Evolutionary conservation across 2,888 invertebrate species (phyloP), one percentile per base, ranked within the genome.

Genomic region (Amphipyra berbera): DNA sequence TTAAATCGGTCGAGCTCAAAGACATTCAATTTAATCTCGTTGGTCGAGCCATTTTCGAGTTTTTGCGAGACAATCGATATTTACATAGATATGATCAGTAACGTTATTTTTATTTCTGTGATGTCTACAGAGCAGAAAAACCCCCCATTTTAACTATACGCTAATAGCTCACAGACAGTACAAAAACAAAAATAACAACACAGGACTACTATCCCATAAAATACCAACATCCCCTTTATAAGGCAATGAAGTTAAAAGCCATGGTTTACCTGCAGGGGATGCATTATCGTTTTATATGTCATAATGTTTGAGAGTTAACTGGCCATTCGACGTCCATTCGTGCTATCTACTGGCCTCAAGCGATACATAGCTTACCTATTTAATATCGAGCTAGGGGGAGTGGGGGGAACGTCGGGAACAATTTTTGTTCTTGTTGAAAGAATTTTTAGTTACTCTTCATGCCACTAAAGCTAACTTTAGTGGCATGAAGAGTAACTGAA

Each of bases 211-310:
- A 42, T 7, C 37, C 38, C 52, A 52, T 74, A 71, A 68, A 71
- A 47, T 15, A 10, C 13, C 41, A 21, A 10, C 47, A 14, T 33
- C 68, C 40, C 44, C 15, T 45, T 56, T 44, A 56, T 35, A 30
- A 47, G 44, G 70, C 71, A 40, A 74, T 72, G 52, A 74, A 74
- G 64, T 64, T 72, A 74, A 72, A 64, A 74, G 71, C 70, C 50
- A 41, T 38, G 48, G 62, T 53, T 58, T 53, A 68, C 74, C 74
- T 71, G 54, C 42, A 42, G 12, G 30, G 44, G 64, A 68, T 69
- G 71, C 71, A 72, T 60, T 72, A 74, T 59, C 71, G 64, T 72
- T 72, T 71, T 54, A 72, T 69, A 71, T 40, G 42, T 64, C 70
- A 56, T 72, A 72, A 72, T 59, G 74, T 47, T 37, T 21, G 44